phyloP scores from a whole-genome alignment of 2,888 invertebrate species.

The Coelopa pilipes region DNA sequence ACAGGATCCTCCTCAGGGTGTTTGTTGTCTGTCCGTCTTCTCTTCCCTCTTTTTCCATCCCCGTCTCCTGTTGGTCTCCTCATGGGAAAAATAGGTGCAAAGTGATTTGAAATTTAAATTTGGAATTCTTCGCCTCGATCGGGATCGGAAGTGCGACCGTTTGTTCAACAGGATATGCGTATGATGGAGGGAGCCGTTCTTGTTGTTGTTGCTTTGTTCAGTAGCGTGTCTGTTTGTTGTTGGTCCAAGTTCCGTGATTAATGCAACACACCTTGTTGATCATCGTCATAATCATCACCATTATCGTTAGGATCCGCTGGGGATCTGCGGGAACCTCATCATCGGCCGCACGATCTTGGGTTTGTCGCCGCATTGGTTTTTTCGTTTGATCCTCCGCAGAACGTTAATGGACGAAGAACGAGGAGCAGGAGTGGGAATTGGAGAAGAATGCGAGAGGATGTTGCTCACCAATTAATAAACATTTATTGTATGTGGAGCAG shows the following conservation, averaged over 20 bases:
- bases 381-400: conserved; percentile 9
- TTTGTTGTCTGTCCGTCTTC: conserved; percentile 29
- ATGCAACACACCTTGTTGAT: conserved; percentile 56
- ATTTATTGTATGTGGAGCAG: conserved; percentile 10
- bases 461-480: conserved; percentile 33
- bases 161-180: conserved; percentile 50
- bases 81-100: conserved; percentile 50
- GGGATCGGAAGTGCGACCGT: conserved; percentile 37
- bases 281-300: conserved; percentile 8
- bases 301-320: conserved; percentile 48
- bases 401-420: not conserved
- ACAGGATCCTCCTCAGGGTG: conserved; percentile 1
- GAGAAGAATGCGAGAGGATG: not conserved
- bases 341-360: not conserved
- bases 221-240: conserved; percentile 33
- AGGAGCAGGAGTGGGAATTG: not conserved
- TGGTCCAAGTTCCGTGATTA: conserved; percentile 54
- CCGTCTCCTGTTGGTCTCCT: not conserved
- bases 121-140: not conserved
- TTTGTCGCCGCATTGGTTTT: conserved; percentile 15
- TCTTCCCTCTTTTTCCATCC: not conserved
- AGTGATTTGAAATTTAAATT: conserved; percentile 31
- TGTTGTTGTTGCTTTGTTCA: conserved; percentile 42
- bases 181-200: not conserved
- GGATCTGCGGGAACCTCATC: conserved; percentile 16